A percentile compares a stretch with the other conserved stretches of the same genome.
Evolutionary conservation across 1,140 invertebrate genomes (phyloP).

Genomic region (Drosophila sucinea): DNA sequence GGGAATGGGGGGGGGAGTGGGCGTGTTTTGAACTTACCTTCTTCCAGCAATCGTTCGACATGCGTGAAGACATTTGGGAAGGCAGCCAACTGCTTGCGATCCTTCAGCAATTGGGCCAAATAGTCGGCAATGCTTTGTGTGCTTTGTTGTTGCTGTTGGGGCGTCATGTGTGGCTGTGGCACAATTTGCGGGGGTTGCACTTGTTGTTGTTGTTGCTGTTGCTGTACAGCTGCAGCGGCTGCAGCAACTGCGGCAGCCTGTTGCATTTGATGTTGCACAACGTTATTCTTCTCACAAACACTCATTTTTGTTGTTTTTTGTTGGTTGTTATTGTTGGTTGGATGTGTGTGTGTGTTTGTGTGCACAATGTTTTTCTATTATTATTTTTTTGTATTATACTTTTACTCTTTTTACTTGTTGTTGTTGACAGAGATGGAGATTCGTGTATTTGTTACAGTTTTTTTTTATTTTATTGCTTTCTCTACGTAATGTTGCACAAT

Average conservation of each 20-base stretch:
- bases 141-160: slow-evolving; percentile 86
- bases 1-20: too few species aligned
- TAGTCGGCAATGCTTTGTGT: slow-evolving; percentile 99
- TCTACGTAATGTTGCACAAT: slow-evolving; percentile 64
- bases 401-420: neutral
- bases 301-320: slow-evolving; percentile 84
- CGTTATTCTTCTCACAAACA: slow-evolving; percentile 87
- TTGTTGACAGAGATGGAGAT: slow-evolving; percentile 37
- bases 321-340: slow-evolving; percentile 13
- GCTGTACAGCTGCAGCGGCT: slow-evolving; percentile 50
- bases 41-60: slow-evolving; percentile 98
- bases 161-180: slow-evolving; percentile 84
- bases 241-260: slow-evolving; percentile 60
- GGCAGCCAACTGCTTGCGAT: slow-evolving; percentile 99
- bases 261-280: slow-evolving; percentile 76
- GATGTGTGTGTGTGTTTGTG: slow-evolving; percentile 33
- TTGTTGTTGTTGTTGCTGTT: slow-evolving; percentile 54
- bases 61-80: slow-evolving; percentile 99
- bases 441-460: slow-evolving; percentile 56
- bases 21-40: slow-evolving; percentile 88
- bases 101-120: slow-evolving; percentile 99
- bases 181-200: slow-evolving; percentile 64
- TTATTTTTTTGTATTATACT: neutral
- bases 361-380: slow-evolving; percentile 38
- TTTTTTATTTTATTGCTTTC: slow-evolving; percentile 24